phyloP scores from a whole-genome alignment of 1,140 invertebrate species.

The Dreissena rostriformis region DNA sequence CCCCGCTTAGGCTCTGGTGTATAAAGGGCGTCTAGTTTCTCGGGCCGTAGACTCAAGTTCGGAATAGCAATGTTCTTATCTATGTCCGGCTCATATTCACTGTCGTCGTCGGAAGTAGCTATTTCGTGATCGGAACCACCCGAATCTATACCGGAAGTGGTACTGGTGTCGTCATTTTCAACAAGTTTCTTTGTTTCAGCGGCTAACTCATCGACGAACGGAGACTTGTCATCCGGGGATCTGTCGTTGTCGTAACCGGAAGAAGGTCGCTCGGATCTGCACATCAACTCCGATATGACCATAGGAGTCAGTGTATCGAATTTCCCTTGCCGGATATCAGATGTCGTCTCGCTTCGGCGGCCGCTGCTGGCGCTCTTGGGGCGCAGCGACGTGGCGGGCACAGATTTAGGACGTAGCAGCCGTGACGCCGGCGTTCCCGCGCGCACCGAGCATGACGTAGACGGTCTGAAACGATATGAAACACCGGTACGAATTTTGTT shows the following conservation, averaged over 20 bases:
- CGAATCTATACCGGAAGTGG: constrained; percentile 73
- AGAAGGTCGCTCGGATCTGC: constrained; percentile 28
- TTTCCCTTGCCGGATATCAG: constrained; percentile 62
- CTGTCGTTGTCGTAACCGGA: constrained; percentile 45
- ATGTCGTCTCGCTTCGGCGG: constrained; percentile 58
- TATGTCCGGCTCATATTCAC: constrained; percentile 68
- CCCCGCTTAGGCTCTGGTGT: constrained; percentile 69
- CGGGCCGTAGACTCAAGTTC: constrained; percentile 70
- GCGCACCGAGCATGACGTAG: constrained; percentile 48
- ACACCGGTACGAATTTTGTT: too few species aligned
- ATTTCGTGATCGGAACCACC: constrained; percentile 66
- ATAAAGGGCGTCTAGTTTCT: constrained; percentile 72
- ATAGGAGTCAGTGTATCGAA: constrained; percentile 68
- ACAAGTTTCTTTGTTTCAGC: constrained; percentile 38
- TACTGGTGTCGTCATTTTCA: constrained; percentile 67
- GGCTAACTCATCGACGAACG: constrained; percentile 23
- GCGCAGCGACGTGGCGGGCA: constrained; percentile 40
- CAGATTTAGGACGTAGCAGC: constrained; percentile 41
- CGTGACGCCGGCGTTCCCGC: constrained; percentile 4
- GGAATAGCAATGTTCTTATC: constrained; percentile 65
- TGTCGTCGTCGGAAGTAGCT: constrained; percentile 62
- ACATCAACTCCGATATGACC: constrained; percentile 62
- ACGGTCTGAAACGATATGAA: constrained; percentile 30
- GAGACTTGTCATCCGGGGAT: constrained; percentile 38
- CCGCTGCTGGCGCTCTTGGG: neutral